Evolutionary conservation across 23 tunicate species (phyloP), one percentile per base, ranked within the genome.

Genomic region (Pegea sp.): DNA sequence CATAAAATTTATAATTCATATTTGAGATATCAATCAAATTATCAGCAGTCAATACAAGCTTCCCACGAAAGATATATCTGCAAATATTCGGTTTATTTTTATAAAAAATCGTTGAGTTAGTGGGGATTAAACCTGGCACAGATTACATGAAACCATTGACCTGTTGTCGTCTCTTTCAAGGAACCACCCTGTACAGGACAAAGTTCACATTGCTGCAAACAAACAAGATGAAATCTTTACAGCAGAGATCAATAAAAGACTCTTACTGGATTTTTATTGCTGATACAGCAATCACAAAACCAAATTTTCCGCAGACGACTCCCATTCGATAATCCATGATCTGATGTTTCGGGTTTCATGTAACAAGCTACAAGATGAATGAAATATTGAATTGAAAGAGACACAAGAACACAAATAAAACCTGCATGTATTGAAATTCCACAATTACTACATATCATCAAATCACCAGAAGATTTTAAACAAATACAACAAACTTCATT

Each of bases 81-180:
- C 24, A 28, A 49, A 44, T 7, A 61, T 3, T 2, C 24, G 2
- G 26, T 21, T 18, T 2, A 38, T 8, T 38, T 16, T 38, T 16
- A 24, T 6, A 26, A 31, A 5, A 33, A 32, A 8, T 32, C 21
- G 20, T n/a, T n/a, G 20, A 50, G 22, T 8, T 19, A 50, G 22
- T 50, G 16, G 19, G 38, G n/a, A 22, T 26, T 44, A 5, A 3
- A 74, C 95, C 84, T 84, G 24, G 84, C 95, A 53, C 95, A 84
- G 2, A 74, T 54, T 2, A 74, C 64, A 63, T 84, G 95, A 49
- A 70, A 67, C 95, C 95, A 84, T 42, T 70, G 76, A 18, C 84
- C 76, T 5, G 31, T 59, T 29, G 71, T 29, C n/a, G 95, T 73
- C 59, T 74, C 76, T 42, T 67, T 74, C 34, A 84, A 4, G 29